These are phyloP conservation scores for Yponomeuta plumbellus DNA, from an alignment of 2,888 invertebrate species.

Conservation along the genomic window DNA sequence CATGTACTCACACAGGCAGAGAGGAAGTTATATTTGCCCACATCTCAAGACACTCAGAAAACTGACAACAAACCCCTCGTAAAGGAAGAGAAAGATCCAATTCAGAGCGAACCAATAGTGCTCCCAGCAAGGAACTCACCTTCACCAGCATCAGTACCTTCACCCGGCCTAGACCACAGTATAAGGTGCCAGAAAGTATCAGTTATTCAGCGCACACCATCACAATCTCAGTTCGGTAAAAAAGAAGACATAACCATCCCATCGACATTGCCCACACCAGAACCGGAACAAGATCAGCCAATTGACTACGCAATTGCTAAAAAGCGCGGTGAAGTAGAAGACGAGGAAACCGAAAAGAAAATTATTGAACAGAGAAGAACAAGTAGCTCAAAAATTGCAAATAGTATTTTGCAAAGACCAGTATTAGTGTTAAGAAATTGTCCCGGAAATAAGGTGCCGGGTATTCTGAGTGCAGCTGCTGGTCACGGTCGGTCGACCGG, in stretches of 20 bases:
- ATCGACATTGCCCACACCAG: conserved; percentile 64
- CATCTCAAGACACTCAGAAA: conserved; percentile 72
- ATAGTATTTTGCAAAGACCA: conserved; percentile 72
- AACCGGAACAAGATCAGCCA: conserved; percentile 89
- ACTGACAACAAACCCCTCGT: conserved; percentile 70
- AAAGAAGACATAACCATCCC: conserved; percentile 75
- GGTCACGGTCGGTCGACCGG: conserved; percentile 86
- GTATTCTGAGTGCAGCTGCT: conserved; percentile 84
- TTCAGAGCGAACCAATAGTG: conserved; percentile 79
- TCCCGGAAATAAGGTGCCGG: conserved; percentile 77
- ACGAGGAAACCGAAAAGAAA: conserved; percentile 82
- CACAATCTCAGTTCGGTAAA: conserved; percentile 66
- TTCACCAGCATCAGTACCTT: conserved; percentile 75
- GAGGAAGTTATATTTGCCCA: conserved; percentile 85
- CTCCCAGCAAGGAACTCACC: conserved; percentile 70
- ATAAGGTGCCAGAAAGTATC: conserved; percentile 83
- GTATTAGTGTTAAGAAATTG: conserved; percentile 73
- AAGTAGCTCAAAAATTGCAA: conserved; percentile 80
- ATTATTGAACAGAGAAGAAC: conserved; percentile 81
- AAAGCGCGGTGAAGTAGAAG: conserved; percentile 81
- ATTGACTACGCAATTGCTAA: conserved; percentile 93
- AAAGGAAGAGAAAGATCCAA: conserved; percentile 79
- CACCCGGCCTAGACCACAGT: conserved; percentile 80
- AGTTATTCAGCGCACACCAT: conserved; percentile 89
- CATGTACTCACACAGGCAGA: conserved; percentile 89